Evolutionary conservation across 2,888 invertebrate genomes (phyloP), one percentile per base, ranked within the genome.

Genomic region (Rhingia campestris): DNA sequence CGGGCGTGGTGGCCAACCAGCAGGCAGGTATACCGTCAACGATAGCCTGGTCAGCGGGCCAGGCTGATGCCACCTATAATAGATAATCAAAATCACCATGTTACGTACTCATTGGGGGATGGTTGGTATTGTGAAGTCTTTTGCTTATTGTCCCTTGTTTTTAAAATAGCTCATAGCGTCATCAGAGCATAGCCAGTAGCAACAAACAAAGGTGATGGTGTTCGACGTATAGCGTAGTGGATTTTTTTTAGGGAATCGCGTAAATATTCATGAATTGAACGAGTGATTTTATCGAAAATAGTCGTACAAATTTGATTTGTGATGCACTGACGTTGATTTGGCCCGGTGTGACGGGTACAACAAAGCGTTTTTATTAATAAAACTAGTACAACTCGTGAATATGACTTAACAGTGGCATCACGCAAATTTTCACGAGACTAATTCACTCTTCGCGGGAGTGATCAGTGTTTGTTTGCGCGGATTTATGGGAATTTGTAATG

Each of bases 211-310:
- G 7, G 39, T 22, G 53, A 45, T 32, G 32, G 59, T 7, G 32
- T 32, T 10, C 32, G 9, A 30, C 14, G 33, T 35, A 10, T 63
- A 30, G 14, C 2, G 32, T 14, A 12, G 4, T 7, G 14, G 33
- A 47, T 14, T 14, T 59, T 53, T 76, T 49, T 63, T 14, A 51
- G 67, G 59, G 41, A 74, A 86, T 77, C 86, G 84, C 87, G 88
- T 87, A 87, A 81, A 86, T 86, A 87, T 88, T 88, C 89, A 89
- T 89, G 89, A 89, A 89, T 87, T 87, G 88, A 89, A 79, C 86
- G 89, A 89, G 88, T 89, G 89, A 89, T 89, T 87, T 86, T 86
- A 73, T 66, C 70, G 30, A 64, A 86, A 73, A 63, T 77, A 73
- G 79, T 77, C 69, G 79, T 64, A 41, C 51, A 77, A 66, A 51